Percentiles rank a stretch among this genome's conserved stretches.
Conservation (phyloP, 1,140 invertebrate species). For the Lerema accius region DNA sequence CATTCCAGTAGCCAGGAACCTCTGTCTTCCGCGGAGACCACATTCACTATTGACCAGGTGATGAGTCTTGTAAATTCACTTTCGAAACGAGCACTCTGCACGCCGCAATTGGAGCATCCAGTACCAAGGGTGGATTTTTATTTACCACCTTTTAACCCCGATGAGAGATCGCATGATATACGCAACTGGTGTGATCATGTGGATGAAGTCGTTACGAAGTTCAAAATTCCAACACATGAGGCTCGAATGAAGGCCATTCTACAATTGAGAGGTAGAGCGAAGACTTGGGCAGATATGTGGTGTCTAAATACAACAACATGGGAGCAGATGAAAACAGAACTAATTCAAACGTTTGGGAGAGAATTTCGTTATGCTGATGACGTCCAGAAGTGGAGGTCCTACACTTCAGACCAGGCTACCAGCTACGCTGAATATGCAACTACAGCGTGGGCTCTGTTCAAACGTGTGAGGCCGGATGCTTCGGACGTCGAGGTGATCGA, state of each 20-base stretch:
- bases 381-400: conserved; percentile 41
- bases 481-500: conserved; percentile 36
- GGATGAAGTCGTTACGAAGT: conserved; percentile 34
- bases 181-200: conserved; percentile 42
- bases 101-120: not conserved
- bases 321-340: conserved; percentile 40
- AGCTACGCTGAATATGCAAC: conserved; percentile 45
- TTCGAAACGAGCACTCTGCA: not conserved
- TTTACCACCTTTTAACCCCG: not conserved
- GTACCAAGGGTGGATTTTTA: no score
- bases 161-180: conserved; percentile 38
- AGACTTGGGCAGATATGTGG: conserved; percentile 47
- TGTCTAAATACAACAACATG: conserved; percentile 41
- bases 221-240: conserved; percentile 40
- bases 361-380: conserved; percentile 47
- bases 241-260: conserved; percentile 47
- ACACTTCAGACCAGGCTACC: conserved; percentile 39
- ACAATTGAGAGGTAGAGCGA: conserved; percentile 42
- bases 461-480: conserved; percentile 38
- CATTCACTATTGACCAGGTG: conserved; percentile 23
- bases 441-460: conserved; percentile 38
- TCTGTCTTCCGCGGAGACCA: no score
- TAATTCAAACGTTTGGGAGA: conserved; percentile 39
- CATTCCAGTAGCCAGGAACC: not conserved
- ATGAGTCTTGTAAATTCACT: not conserved